phyloP scores from a whole-genome alignment of 2,113 vertebrate species.

The Coptodon rendalli region DNA sequence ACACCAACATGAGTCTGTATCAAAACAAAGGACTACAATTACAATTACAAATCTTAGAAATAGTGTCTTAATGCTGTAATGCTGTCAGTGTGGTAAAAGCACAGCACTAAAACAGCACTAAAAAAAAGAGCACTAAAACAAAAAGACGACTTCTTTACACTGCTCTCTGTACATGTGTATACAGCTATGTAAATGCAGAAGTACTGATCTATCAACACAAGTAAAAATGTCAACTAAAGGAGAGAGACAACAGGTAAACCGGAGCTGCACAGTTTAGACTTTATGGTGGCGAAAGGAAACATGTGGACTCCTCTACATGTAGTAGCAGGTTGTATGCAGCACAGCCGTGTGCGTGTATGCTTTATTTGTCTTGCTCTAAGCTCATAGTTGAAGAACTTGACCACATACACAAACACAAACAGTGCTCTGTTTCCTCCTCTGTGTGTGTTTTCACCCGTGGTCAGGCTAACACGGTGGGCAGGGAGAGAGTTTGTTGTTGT shows the following conservation, averaged over 20 bases:
- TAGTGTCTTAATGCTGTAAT: rapidly evolving
- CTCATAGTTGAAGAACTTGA: background rate
- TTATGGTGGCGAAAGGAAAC: background rate
- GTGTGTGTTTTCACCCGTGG: background rate
- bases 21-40: rapidly evolving
- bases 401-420: background rate
- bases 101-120: background rate
- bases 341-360: background rate
- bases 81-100: background rate
- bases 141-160: background rate
- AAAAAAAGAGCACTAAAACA: background rate
- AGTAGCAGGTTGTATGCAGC: background rate
- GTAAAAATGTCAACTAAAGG: background rate
- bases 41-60: background rate
- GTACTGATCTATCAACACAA: background rate
- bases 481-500: background rate
- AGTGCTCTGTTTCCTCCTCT: background rate
- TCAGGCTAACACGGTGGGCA: background rate
- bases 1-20: background rate
- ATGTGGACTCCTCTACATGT: background rate
- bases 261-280: background rate
- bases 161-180: background rate
- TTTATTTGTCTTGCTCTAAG: background rate
- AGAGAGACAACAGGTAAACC: background rate
- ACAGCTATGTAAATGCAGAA: rapidly evolving